Conservation (phyloP, 2,888 invertebrate genomes). For the Ectropis crepuscularia region DNA sequence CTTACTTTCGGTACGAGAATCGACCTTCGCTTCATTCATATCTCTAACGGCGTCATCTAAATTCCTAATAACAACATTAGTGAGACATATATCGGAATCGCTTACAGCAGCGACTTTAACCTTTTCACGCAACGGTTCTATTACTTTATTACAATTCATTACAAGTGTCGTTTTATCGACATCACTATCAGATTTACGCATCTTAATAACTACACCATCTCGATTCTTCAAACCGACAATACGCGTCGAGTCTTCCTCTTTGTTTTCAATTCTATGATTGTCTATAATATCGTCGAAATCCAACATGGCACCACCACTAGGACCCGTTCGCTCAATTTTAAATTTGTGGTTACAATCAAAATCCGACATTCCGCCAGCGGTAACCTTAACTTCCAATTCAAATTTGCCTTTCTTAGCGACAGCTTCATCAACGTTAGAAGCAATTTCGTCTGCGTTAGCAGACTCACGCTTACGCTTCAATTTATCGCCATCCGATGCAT, state of each 20-base stretch:
- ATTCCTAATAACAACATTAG: constrained; percentile 13
- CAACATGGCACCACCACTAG: background rate
- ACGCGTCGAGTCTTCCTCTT: background rate
- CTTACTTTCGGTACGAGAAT: constrained; percentile 10
- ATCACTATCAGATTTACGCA: background rate
- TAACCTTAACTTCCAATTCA: background rate
- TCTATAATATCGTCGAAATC: constrained; percentile 5
- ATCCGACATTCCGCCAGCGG: background rate
- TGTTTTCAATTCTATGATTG: constrained; percentile 5
- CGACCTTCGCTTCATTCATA: constrained; percentile 1
- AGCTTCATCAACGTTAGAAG: background rate
- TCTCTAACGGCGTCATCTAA: constrained; percentile 12
- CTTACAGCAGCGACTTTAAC: constrained; percentile 13
- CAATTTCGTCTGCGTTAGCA: background rate
- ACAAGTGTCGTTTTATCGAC: constrained; percentile 1
- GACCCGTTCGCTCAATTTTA: background rate
- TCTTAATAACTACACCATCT: background rate
- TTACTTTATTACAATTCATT: constrained; percentile 23
- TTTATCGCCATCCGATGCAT: too few relatives aligned
- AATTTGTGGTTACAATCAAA: background rate
- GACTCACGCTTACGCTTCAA: too few relatives aligned
- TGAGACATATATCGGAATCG: constrained; percentile 13
- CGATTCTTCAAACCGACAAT: background rate
- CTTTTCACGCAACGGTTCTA: constrained; percentile 27
- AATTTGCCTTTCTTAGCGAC: background rate